Conservation (phyloP, 2,113 vertebrate genomes). For the Noturus placidus region DNA sequence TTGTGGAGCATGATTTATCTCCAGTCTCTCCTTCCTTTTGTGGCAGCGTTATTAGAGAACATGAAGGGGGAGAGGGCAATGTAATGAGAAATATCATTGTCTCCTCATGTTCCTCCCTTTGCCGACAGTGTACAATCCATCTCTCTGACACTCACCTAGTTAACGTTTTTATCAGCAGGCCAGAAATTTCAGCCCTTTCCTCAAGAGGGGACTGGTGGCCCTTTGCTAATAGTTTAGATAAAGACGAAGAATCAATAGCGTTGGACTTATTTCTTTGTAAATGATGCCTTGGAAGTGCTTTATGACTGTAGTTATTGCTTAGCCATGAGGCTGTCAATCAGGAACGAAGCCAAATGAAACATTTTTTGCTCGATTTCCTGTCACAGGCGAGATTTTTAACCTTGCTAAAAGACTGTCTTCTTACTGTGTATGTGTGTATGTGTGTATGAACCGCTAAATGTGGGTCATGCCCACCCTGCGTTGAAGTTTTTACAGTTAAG, state of each 20-base stretch:
- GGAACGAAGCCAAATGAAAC: neutral
- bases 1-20: conserved; percentile 84
- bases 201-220: conserved; percentile 77
- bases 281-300: conserved; percentile 45
- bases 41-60: conserved; percentile 85
- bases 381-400: neutral
- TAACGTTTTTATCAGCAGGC: conserved; percentile 89
- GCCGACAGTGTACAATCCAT: conserved; percentile 87
- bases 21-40: conserved; percentile 56
- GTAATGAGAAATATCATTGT: conserved; percentile 90
- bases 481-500: neutral
- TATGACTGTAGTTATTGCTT: conserved; percentile 18
- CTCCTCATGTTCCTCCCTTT: conserved; percentile 83
- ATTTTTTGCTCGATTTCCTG: neutral
- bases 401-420: neutral
- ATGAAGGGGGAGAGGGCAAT: conserved; percentile 77
- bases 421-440: neutral
- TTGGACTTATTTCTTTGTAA: conserved; percentile 63
- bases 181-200: conserved; percentile 71
- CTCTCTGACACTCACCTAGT: conserved; percentile 91
- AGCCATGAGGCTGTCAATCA: neutral
- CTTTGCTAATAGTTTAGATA: conserved; percentile 78
- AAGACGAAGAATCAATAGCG: conserved; percentile 70
- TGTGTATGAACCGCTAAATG: neutral
- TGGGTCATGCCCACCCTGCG: neutral